Base-by-base conservation (phyloP, 2,888 invertebrate genomes). In the Xylota segnis region DNA sequence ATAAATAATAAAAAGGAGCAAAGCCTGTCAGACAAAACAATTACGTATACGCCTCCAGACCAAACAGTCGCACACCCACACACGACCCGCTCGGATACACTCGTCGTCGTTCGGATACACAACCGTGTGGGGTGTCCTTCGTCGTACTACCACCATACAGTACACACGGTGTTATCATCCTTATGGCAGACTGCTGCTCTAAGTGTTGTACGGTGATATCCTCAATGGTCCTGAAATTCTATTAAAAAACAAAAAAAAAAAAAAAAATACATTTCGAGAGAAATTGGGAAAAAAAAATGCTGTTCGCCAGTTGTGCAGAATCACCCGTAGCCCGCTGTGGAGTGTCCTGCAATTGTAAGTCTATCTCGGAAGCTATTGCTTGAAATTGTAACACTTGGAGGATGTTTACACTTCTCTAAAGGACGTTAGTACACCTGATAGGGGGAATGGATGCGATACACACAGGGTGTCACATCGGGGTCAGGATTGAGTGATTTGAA, bases 21-120 rank as follows among this genome's bases (percentile, higher is more conserved):
- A 29, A 45, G 32, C 29, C 47, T 27, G 58, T 29, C 47, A 75
- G 78, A 50, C 65, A 58, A 75, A 84, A 84, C 58, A 79, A 79
- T 83, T 79, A 79, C 83, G 79, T 79, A 83, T 83, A 74, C 78
- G 83, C 83, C 83, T 68, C 61, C 79, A 34, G 54, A 81, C 74
- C 34, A 40, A 10, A 71, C 66, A 68, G 16, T 65, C 23, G 37
- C 58, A 63, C 58, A 78, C 63, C 27, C 50, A 72, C 29, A 50
- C 34, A 52, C 16, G 12, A 23, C 2, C 23, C 1, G 23, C 3
- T 23, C 14, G n/a, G n/a, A n/a, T n/a, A n/a, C n/a, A 9, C 47
- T 52, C 40, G 50, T 5, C 40, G 50, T 5, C 27, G 12, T 23
- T 34, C 16, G 58, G 32, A n/a, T 52, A 50, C 18, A 54, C 32